Conservation (phyloP, 1,140 invertebrate genomes). For the Drosophila sp. region DNA sequence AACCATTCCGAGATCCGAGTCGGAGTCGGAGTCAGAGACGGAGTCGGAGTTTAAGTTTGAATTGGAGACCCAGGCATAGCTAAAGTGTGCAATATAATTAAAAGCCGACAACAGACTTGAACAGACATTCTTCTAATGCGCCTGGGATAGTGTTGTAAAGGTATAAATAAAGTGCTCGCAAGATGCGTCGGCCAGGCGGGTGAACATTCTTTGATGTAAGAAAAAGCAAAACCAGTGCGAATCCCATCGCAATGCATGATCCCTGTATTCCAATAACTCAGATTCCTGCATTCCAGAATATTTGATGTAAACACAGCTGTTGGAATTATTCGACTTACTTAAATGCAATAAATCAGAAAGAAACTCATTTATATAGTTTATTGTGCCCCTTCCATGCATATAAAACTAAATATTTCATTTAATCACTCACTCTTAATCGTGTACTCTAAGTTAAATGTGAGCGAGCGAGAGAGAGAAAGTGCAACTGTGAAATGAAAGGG, state of each 20-base stretch:
- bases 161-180: constrained; percentile 73
- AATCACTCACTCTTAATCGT: too few species aligned
- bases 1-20: constrained; percentile 40
- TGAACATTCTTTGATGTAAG: constrained; percentile 72
- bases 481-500: too few species aligned
- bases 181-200: constrained; percentile 27
- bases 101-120: constrained; percentile 79
- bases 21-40: constrained; percentile 29
- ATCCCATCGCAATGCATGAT: constrained; percentile 3
- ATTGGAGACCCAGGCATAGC: constrained; percentile 66
- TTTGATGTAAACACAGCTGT: constrained; percentile 4
- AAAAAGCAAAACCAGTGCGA: constrained; percentile 34
- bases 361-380: background rate
- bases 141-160: constrained; percentile 70
- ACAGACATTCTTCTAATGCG: constrained; percentile 73
- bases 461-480: too few species aligned
- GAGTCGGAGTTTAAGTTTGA: constrained; percentile 33
- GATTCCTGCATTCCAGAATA: background rate
- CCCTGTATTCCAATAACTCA: background rate
- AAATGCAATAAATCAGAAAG: background rate
- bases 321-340: background rate
- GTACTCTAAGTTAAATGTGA: too few species aligned
- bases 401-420: too few species aligned
- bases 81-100: constrained; percentile 84
- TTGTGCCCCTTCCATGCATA: background rate